These are phyloP conservation scores for Cantharis rustica DNA, from an alignment of 2,888 invertebrate genomes.

Conservation along the genomic window DNA sequence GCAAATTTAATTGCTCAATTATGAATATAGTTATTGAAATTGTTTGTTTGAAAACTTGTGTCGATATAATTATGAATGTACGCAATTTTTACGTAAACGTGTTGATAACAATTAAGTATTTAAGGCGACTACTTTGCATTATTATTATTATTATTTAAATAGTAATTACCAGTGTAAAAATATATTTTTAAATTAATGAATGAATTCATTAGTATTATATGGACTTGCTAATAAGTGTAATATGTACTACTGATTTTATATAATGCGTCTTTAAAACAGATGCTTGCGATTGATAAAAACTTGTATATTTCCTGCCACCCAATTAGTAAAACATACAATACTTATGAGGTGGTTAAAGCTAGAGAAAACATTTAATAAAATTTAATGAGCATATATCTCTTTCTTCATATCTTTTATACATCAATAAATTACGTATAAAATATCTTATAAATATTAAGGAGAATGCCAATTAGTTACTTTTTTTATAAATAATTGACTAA, in stretches of 20 bases:
- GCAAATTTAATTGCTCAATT: not conserved
- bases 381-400: conserved; percentile 34
- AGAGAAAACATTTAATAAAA: conserved; percentile 35
- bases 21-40: not conserved
- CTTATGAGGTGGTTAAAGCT: conserved; percentile 36
- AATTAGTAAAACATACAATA: conserved; percentile 40
- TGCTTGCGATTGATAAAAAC: conserved; percentile 34
- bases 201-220: conserved; percentile 4
- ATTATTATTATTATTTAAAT: not conserved
- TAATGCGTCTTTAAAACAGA: conserved; percentile 11
- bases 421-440: conserved; percentile 29
- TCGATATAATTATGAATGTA: not conserved
- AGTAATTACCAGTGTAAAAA: not conserved
- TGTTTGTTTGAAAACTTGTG: not conserved
- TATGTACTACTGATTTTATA: conserved; percentile 1
- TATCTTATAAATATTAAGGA: conserved; percentile 9
- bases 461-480: conserved; percentile 23
- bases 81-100: not conserved
- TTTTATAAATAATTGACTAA: conserved; percentile 30
- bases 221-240: conserved; percentile 2
- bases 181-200: not conserved
- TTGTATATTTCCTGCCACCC: conserved; percentile 37
- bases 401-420: conserved; percentile 17
- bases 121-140: not conserved
- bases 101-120: not conserved